Conservation (phyloP, 2,113 vertebrate species). For the Trematomus loennbergii region DNA sequence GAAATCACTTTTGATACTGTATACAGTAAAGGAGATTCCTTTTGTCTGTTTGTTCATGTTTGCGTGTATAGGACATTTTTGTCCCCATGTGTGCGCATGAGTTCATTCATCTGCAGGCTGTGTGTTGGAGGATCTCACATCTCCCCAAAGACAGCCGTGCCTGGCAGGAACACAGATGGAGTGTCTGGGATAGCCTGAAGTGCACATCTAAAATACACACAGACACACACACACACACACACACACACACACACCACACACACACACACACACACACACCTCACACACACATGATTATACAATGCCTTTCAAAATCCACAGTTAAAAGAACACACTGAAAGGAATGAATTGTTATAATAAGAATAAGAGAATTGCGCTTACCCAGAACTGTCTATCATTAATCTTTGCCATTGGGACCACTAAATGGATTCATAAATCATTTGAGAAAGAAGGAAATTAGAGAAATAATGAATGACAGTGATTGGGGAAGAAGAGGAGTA, state of each 20-base stretch:
- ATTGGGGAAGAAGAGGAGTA: not conserved
- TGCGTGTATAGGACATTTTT: not conserved
- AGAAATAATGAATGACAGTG: not conserved
- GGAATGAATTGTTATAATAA: not conserved
- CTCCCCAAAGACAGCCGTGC: constrained; percentile 32
- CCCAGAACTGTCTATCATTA: not conserved
- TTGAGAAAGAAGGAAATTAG: not conserved
- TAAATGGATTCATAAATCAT: not conserved
- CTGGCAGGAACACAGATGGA: constrained; percentile 61
- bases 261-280: not conserved
- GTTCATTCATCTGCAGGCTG: constrained; percentile 3
- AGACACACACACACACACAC: not conserved
- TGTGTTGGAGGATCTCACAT: constrained; percentile 27
- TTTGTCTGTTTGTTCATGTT: not conserved
- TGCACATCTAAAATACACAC: constrained; percentile 5
- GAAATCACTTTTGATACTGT: not conserved
- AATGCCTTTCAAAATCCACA: not conserved
- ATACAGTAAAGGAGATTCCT: not conserved
- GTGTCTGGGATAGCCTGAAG: constrained; percentile 36
- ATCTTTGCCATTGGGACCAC: not conserved
- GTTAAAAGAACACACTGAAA: not conserved
- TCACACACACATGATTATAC: not conserved
- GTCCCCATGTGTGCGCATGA: not conserved
- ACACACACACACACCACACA: too few species aligned
- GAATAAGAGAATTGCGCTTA: not conserved